phyloP scores from a whole-genome alignment of 2,113 vertebrate species.

The Cyanistes caeruleus region DNA sequence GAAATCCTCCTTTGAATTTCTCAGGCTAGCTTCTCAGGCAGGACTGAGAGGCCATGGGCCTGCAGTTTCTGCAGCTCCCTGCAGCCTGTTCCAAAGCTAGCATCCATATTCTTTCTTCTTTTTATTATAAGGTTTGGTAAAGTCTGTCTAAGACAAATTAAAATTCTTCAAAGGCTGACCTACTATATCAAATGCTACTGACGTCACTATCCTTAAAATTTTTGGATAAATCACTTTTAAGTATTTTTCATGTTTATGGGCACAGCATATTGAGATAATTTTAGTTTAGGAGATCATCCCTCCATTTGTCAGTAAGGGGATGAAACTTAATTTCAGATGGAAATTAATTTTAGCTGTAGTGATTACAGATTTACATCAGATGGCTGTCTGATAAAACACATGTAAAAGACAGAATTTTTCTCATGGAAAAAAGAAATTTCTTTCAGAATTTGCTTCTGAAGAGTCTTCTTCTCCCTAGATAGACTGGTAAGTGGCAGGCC shows the following conservation, averaged over 20 bases:
- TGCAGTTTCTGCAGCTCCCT: too few species aligned
- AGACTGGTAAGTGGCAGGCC: background rate
- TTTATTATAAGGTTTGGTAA: background rate
- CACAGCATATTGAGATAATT: background rate
- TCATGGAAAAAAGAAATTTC: background rate
- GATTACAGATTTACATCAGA: background rate
- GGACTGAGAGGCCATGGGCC: too few species aligned
- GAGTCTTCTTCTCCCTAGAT: background rate
- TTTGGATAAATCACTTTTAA: background rate
- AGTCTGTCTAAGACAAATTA: background rate
- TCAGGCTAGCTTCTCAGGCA: too few species aligned
- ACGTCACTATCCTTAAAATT: background rate
- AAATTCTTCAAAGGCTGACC: background rate
- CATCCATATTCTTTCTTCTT: too few species aligned
- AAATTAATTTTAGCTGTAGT: background rate
- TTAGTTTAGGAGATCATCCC: background rate
- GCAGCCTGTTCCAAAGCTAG: too few species aligned
- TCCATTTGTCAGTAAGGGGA: background rate
- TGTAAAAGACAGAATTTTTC: background rate
- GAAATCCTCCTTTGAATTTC: too few species aligned
- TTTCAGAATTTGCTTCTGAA: background rate
- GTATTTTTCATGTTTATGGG: background rate
- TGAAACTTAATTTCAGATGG: background rate
- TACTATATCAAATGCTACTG: background rate
- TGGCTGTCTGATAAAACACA: background rate